These are phyloP conservation scores for Helicolenus hilgendorfi DNA, from an alignment of 2,797 vertebrate species.

Conservation along the genomic window DNA sequence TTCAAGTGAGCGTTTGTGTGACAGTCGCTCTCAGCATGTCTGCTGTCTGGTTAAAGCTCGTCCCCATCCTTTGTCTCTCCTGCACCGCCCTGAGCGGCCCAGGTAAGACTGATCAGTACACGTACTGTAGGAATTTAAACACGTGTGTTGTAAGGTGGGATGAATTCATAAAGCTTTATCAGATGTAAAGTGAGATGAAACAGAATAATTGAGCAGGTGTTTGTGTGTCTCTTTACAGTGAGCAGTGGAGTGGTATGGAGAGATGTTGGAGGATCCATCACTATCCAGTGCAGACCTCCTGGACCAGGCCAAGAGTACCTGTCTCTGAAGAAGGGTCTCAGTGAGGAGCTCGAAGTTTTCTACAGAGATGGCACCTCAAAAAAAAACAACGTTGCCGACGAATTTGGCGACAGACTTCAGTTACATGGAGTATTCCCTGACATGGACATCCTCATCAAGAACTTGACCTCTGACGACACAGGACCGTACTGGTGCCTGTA, in stretches of 20 bases:
- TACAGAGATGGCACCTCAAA: rapidly evolving
- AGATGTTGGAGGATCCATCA: slow-evolving; percentile 12
- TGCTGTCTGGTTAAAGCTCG: slow-evolving; percentile 11
- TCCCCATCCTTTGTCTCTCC: slow-evolving; percentile 32
- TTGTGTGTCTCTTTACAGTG: slow-evolving; percentile 7
- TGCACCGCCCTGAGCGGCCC: not conserved
- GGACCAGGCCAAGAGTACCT: rapidly evolving
- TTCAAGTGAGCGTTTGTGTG: not conserved
- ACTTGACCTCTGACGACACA: slow-evolving; percentile 67
- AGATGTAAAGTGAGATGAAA: not conserved
- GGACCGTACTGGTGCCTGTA: slow-evolving; percentile 73
- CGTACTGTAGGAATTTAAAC: not conserved
- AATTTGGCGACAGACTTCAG: not conserved
- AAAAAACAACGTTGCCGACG: rapidly evolving
- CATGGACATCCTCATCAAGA: slow-evolving; percentile 55
- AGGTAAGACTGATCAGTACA: slow-evolving; percentile 48
- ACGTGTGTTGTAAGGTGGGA: not conserved
- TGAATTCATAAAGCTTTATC: not conserved
- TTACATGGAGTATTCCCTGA: rapidly evolving
- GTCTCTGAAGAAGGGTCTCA: not conserved
- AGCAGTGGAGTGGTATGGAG: not conserved
- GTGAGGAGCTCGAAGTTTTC: rapidly evolving
- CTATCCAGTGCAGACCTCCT: slow-evolving; percentile 54
- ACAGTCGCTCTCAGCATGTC: slow-evolving; percentile 43
- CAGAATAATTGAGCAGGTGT: rapidly evolving